Evolutionary conservation across 1,140 invertebrate species (phyloP).

Genomic region (Calycopis cecrops): DNA sequence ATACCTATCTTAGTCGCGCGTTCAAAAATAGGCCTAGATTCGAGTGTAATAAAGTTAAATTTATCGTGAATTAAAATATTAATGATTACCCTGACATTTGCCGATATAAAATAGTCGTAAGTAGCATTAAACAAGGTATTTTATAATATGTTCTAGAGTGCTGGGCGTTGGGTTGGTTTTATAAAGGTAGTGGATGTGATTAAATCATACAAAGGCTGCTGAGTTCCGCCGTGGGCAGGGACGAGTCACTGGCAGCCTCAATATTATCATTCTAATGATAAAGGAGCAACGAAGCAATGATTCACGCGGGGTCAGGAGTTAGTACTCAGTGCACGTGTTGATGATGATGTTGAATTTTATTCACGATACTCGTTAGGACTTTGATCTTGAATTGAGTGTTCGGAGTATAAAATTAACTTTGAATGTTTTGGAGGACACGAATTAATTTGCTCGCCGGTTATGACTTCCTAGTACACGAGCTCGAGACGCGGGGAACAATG

Average conservation of each 20-base stretch:
- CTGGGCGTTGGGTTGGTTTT: background rate
- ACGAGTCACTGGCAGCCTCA: background rate
- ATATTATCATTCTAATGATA: background rate
- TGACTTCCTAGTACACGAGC: constrained; percentile 45
- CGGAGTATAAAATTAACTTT: background rate
- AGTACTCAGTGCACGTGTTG: background rate
- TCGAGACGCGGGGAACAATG: constrained; percentile 19
- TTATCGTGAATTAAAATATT: constrained; percentile 20
- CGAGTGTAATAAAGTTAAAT: constrained; percentile 23
- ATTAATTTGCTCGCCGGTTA: constrained; percentile 16
- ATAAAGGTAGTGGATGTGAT: background rate
- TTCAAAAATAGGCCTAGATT: constrained; percentile 26
- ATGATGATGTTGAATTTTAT: background rate
- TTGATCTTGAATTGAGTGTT: background rate
- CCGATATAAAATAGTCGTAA: constrained; percentile 38
- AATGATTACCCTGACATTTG: constrained; percentile 39
- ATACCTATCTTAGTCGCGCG: constrained; percentile 16
- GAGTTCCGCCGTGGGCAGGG: background rate
- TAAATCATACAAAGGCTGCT: constrained; percentile 3
- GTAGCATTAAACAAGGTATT: background rate
- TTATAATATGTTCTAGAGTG: background rate
- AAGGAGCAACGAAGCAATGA: background rate
- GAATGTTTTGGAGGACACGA: background rate
- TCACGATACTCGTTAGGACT: constrained; percentile 5
- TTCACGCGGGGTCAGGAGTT: background rate